Evolutionary conservation across 2,113 vertebrate genomes (phyloP), one percentile per base, ranked within the genome.

Genomic region (Salminus brasiliensis): DNA sequence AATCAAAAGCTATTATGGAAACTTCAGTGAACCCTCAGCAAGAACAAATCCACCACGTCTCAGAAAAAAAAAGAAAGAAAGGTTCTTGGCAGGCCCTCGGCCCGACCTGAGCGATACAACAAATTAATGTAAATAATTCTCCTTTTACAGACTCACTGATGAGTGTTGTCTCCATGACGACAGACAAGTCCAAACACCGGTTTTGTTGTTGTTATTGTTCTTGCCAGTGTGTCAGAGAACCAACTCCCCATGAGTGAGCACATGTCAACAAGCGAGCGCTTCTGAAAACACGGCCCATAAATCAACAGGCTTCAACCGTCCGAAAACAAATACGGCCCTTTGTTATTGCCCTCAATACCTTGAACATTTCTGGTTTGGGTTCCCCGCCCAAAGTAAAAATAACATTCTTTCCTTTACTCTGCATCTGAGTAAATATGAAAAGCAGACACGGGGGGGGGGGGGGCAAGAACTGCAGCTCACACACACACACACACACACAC

Each of bases 171-270:
- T 88, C 92, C 86, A 93, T 91, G 90, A 90, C 77, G 89, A 89
- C 89, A 88, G 88, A 91, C 91, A 90, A 93, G 93, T 93, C 91
- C 91, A 93, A 93, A 92, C 92, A 92, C 88, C 89, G 78, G 90
- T 91, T 55, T 87, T 93, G 93, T 92, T 93, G 91, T 93, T 93
- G 91, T 93, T 93, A 92, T 93, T 93, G 91, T 92, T 83, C 81
- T 76, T 78, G 81, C 90, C 89, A 92, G 90, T 93, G 90, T 92
- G 89, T 80, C 78, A 83, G 72, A 81, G 79, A 83, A 85, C 57
- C 72, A 82, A 83, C 83, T 70, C 79, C 69, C 70, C 76, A 47
- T 79, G 79, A 83, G 83, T 72, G 83, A 88, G 85, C 76, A 87
- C 91, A 88, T 91, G 91, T 93, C 92, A 93, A 93, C 92, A 93